Base-by-base conservation (phyloP, 2,888 invertebrate species). In the Drosophila lacicola region DNA sequence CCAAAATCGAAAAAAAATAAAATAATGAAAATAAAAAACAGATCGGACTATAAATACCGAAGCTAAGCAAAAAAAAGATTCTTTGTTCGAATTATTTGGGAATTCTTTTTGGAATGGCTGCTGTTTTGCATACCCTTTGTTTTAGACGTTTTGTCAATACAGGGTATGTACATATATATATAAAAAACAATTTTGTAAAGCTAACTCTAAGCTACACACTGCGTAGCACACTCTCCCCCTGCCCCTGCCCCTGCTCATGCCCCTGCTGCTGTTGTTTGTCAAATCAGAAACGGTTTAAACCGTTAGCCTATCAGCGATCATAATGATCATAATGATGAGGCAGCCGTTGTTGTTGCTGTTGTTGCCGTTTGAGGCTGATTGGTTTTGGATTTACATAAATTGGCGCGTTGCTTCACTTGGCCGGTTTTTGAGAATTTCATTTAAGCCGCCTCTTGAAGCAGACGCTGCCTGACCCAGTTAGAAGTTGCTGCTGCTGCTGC, bases 321-420 rank as follows among this genome's bases (percentile, higher is more conserved):
- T 78, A 77, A 84, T 79, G 77, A 72, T 66, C 67, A 76, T 56
- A 60, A 68, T 80, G 57, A 70, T 68, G 75, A 70, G 64, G 68
- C 66, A 68, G 67, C 47, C 56, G 62, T 21, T 50, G 46, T 14
- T 64, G 44, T 39, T 65, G 68, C 10, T 63, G 58, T 44, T 70
- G 81, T 60, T 68, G 78, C 64, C 66, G 73, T 79, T 79, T 79
- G 70, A 67, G 73, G 85, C 85, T 85, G 82, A 83, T 83, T 83
- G 86, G 82, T 85, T 80, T 83, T 85, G 76, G 80, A 83, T 83
- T 83, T 83, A 83, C 82, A 83, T 83, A 83, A 82, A 83, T 83
- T 83, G 86, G 86, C 82, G 79, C 77, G 77, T 77, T 77, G 76
- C 78, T 72, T 75, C 75, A 73, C 79, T 70, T 78, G 82, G 77